Percentiles rank a stretch among this genome's conserved stretches.
These are phyloP conservation scores for Latrodectus hesperus DNA, from an alignment of 2,888 invertebrate genomes.

Conservation along the genomic window DNA sequence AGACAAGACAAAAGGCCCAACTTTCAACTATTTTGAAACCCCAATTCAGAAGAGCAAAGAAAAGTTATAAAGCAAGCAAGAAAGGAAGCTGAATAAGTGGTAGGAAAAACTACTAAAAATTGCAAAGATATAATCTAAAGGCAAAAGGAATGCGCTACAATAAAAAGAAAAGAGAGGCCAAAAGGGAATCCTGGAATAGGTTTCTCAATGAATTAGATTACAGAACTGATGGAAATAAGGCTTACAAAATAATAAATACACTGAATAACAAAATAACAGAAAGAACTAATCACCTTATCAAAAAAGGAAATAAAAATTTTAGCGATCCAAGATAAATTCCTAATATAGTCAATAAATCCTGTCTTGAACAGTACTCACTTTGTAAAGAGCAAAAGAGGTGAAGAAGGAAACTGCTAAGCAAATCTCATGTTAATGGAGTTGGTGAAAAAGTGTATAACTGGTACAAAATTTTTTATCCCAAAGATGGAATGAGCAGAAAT, in stretches of 20 bases:
- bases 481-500: too few relatives aligned
- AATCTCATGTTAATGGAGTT: too few relatives aligned
- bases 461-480: too few relatives aligned
- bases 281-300: conserved; percentile 8
- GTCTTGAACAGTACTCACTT: not conserved
- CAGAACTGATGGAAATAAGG: not conserved
- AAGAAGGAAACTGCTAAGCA: too few relatives aligned
- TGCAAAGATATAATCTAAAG: not conserved
- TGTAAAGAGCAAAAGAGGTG: not conserved
- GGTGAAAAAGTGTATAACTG: too few relatives aligned
- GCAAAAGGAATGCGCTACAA: not conserved
- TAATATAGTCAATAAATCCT: not conserved
- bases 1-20: not conserved
- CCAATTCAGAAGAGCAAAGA: not conserved
- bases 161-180: conserved; percentile 4
- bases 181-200: not conserved
- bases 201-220: conserved; percentile 1
- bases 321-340: conserved; percentile 11
- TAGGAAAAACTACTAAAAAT: not conserved
- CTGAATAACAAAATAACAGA: conserved; percentile 1
- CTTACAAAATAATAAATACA: not conserved
- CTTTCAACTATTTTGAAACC: conserved; percentile 11
- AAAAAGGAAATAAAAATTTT: not conserved
- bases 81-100: too few relatives aligned
- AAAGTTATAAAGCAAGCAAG: too few relatives aligned